Percentiles rank a stretch among this genome's conserved stretches.
phyloP scores from a whole-genome alignment of 2,797 vertebrate species.

The Hippopotamyrus pictus region DNA sequence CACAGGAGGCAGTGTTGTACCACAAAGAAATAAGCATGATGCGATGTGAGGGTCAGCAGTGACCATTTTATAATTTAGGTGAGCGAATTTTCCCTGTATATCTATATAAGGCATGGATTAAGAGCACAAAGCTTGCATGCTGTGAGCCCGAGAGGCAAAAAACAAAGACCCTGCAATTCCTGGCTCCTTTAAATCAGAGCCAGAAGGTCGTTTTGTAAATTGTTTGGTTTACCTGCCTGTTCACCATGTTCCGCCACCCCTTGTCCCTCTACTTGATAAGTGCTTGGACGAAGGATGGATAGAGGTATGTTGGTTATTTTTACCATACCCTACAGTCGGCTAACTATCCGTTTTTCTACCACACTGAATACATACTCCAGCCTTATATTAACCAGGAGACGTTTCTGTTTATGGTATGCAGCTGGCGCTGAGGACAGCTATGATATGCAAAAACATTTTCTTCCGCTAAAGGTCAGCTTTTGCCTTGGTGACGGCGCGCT shows the following conservation, averaged over 20 bases:
- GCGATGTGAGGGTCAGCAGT: background rate
- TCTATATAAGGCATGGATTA: background rate
- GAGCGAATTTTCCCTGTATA: background rate
- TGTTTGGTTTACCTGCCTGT: background rate
- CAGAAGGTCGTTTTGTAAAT: background rate
- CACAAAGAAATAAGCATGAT: background rate
- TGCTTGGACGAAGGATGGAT: background rate
- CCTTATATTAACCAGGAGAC: background rate
- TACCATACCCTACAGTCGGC: background rate
- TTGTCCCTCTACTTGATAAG: background rate
- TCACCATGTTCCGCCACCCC: background rate
- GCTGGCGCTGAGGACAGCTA: conserved; percentile 22
- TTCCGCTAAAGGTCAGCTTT: conserved; percentile 36
- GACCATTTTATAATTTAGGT: background rate
- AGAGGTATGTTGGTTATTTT: background rate
- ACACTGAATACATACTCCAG: background rate
- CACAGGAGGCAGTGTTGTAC: background rate
- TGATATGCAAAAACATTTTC: conserved; percentile 28
- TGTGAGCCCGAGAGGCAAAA: background rate
- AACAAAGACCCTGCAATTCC: background rate
- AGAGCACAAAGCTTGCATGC: background rate
- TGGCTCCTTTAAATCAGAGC: background rate
- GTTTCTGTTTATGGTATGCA: background rate
- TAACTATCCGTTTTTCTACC: background rate
- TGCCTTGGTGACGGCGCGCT: background rate